Evolutionary conservation across 2,888 invertebrate genomes (phyloP), one percentile per base, ranked within the genome.

Genomic region (Volucella inflata): DNA sequence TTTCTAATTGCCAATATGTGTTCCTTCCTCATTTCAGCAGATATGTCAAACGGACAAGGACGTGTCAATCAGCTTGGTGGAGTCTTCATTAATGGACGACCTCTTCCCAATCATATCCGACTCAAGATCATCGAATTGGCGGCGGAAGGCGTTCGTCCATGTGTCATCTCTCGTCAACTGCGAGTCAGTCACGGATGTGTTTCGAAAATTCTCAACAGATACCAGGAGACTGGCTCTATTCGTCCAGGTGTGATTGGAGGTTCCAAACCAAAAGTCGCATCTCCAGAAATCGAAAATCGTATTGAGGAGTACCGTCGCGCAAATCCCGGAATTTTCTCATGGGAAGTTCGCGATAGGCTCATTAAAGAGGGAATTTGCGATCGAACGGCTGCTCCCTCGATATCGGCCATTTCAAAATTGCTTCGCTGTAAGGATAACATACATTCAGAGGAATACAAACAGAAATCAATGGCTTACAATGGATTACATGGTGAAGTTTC

Each of bases 141-240:
- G 0, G 97, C 97, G 6, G 96, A 97, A 40, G 98, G 99, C 12
- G 96, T 98, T 11, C 94, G 98, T 21, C 99, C 99, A 36, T 99
- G 99, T 91, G 97, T 98, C 88, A 99, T 99, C 91, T 98, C 97
- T 11, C 94, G 99, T 8, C 98, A 98, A 91, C 93, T 99, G 40
- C 94, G 98, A 50, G 98, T 99, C 51, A 98, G 97, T 0, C 99
- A 99, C 90, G 99, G 99, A 60, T 99, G 98, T 92, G 99, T 99
- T 83, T 98, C 98, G 89, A 99, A 99, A 93, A 99, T 99, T 88
- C 94, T 99, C 87, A 98, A 98, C 91, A 94, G 98, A 89, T 98
- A 97, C 92, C 96, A 98, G 93, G 98, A 98, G 93, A 98, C 98
- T 51, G 98, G 98, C 81, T 97, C 97, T 89, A 98, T 98, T 89